phyloP scores from a whole-genome alignment of 2,888 invertebrate genomes.

The Dryadula phaetusa region DNA sequence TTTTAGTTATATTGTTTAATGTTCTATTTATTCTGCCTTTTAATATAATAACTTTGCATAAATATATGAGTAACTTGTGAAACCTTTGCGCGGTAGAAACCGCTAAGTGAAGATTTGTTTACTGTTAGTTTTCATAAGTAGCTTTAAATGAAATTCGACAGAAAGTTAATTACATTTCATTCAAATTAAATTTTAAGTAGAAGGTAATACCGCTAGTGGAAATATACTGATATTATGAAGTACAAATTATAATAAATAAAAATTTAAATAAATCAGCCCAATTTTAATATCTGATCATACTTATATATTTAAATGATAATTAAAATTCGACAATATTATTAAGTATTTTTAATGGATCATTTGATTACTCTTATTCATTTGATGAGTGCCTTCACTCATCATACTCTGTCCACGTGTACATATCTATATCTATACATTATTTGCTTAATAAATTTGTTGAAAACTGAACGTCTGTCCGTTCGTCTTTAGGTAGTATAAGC shows the following conservation, averaged over 20 bases:
- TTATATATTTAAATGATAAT: no score
- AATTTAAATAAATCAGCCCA: no score
- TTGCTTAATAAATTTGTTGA: background rate
- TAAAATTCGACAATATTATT: no score
- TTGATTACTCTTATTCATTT: no score
- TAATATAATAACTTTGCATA: slow-evolving; percentile 16
- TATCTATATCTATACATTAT: background rate
- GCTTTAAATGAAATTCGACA: background rate
- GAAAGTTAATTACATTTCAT: no score
- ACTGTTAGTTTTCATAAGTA: background rate
- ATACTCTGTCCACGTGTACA: background rate
- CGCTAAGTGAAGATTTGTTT: background rate
- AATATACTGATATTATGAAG: no score
- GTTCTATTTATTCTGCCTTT: slow-evolving; percentile 6
- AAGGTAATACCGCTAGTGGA: no score
- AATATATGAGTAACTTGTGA: slow-evolving; percentile 1
- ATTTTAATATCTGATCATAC: no score
- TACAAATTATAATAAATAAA: no score
- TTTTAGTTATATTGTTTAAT: slow-evolving; percentile 23
- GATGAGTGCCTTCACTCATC: no score
- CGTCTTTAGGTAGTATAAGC: background rate
- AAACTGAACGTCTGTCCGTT: no score
- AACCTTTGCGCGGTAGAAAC: background rate
- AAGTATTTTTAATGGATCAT: no score
- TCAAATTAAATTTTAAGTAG: background rate